Evolutionary conservation across 2,113 vertebrate species (phyloP), one percentile per base, ranked within the genome.

Genomic region (Eurystomus gularis): DNA sequence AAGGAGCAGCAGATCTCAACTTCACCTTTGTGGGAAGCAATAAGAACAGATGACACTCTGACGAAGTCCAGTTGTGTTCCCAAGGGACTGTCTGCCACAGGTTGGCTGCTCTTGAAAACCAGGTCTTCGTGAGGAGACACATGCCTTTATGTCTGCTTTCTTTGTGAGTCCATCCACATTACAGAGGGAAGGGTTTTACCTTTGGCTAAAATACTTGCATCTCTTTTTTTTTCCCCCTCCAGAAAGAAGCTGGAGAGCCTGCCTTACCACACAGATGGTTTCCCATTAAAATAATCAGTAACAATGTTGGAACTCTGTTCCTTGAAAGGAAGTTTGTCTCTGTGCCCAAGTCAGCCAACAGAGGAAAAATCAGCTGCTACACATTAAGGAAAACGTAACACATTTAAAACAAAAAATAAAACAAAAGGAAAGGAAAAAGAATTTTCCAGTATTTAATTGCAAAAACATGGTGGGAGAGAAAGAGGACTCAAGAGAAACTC

Each of bases 331-430:
- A 57, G 66, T 81, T 94, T 95, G 91, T 94, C 77, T 96, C 81
- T 85, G 62, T 89, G 88, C 73, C 77, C 78, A 80, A 88, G 83
- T 24, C 61, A 95, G 85, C 72, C 86, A 88, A 73, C 23, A 58
- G 78, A 87, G 62, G 48, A 87, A 91, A 95, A 91, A 87, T 94
- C 95, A 96, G 94, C 96, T 96, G 95, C 79, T 95, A 92, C 58
- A 48, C 52, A 96, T 94, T 96, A 97, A 94, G 66, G 54, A 86
- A 96, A 94, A 96, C 88, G 76, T 94, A 96, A 93, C 65, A 69
- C 65, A 94, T 86, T 84, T 71, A 89, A 92, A 92, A 73, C 52
- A 55, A 57, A 29, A 31, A 61, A 31, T 35, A 86, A 88, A 93
- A 83, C 26, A 80, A 92, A 94, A 86, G 48, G 42, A 86, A 82